Evolutionary conservation across 2,797 vertebrate genomes (phyloP).

Genomic region (Amniataba percoides): DNA sequence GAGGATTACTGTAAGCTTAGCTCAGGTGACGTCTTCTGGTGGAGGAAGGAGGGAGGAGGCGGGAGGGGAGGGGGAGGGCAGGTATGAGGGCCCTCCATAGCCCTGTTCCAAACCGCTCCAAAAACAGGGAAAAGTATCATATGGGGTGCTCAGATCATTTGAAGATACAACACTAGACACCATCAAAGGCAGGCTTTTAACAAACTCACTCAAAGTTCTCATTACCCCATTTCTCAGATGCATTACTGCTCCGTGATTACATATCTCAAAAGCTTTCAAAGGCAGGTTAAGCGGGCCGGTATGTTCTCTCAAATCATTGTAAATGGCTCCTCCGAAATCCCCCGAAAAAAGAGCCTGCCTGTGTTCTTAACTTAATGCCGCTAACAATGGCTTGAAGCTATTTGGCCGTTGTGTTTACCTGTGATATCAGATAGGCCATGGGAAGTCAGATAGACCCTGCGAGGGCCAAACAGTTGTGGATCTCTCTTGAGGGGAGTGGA

Average conservation of each 20-base stretch:
- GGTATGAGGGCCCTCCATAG: conserved; percentile 83
- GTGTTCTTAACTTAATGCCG: conserved; percentile 66
- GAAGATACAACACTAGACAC: conserved; percentile 59
- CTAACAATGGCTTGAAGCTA: conserved; percentile 74
- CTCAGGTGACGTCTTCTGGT: conserved; percentile 75
- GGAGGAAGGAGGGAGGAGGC: not conserved
- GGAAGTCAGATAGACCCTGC: conserved; percentile 80
- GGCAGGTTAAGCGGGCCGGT: conserved; percentile 65
- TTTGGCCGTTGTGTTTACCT: conserved; percentile 82
- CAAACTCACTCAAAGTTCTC: conserved; percentile 60
- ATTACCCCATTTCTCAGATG: conserved; percentile 67
- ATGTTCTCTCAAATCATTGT: conserved; percentile 61
- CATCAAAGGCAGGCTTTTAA: conserved; percentile 77
- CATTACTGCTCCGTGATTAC: conserved; percentile 68
- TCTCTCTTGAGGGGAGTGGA: conserved; percentile 81
- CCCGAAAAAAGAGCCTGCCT: conserved; percentile 52
- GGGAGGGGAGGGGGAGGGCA: conserved; percentile 4
- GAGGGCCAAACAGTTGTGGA: conserved; percentile 72
- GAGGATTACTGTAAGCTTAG: conserved; percentile 84
- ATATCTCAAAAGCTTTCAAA: conserved; percentile 71
- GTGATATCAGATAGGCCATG: conserved; percentile 80
- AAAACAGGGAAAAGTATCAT: conserved; percentile 77
- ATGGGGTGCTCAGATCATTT: conserved; percentile 72
- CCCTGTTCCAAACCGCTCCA: conserved; percentile 67
- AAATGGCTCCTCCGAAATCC: conserved; percentile 66